Conservation (phyloP, 2,888 invertebrate genomes). For the Callosobruchus maculatus region DNA sequence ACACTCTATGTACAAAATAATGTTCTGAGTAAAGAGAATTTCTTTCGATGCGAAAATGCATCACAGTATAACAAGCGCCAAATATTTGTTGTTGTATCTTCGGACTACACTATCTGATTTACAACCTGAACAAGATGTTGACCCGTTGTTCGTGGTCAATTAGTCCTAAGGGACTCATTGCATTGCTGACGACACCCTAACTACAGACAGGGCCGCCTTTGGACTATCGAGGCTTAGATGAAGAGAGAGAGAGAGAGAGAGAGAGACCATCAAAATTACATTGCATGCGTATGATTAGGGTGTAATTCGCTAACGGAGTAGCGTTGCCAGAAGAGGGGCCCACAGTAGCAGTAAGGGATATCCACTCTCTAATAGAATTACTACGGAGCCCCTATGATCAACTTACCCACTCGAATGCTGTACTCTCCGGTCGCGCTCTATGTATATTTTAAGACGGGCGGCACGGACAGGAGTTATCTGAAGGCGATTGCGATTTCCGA, state of each 20-base stretch:
- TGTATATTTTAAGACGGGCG: neutral
- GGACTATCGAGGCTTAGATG: neutral
- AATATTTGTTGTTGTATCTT: too few species aligned
- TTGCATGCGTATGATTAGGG: slow-evolving; percentile 46
- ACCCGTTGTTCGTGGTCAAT: too few species aligned
- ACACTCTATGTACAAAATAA: too few species aligned
- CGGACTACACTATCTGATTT: too few species aligned
- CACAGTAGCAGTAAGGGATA: slow-evolving; percentile 45
- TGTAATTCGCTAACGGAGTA: slow-evolving; percentile 41
- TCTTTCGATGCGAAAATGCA: too few species aligned
- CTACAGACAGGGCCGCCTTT: neutral
- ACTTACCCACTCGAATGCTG: slow-evolving; percentile 32
- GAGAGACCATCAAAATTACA: slow-evolving; percentile 34
- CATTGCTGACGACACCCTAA: neutral
- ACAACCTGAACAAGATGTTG: too few species aligned
- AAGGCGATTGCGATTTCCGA: too few species aligned
- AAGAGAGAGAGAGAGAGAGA: neutral
- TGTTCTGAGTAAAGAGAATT: too few species aligned
- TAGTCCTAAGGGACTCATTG: neutral
- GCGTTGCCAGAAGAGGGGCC: slow-evolving; percentile 27
- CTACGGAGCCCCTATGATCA: slow-evolving; percentile 44
- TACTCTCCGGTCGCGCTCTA: neutral
- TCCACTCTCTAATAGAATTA: slow-evolving; percentile 45
- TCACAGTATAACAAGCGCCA: too few species aligned
- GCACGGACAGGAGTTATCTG: neutral